Evolutionary conservation across 2,113 vertebrate genomes (phyloP), one percentile per base, ranked within the genome.

Genomic region (Ptilorrhoa leucosticta): DNA sequence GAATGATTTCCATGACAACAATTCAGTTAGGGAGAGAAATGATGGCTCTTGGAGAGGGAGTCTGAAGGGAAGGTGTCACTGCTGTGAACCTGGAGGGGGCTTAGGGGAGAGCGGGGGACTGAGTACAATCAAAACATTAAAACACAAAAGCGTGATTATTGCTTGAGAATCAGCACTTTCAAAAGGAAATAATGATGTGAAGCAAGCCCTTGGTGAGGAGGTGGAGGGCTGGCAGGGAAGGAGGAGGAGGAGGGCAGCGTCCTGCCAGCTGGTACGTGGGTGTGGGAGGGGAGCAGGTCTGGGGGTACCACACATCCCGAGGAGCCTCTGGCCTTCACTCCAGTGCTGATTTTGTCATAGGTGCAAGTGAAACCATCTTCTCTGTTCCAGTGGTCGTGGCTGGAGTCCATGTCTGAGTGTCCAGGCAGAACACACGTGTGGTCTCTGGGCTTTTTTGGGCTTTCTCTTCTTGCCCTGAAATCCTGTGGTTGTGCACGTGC

Each of bases 1-100:
- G 90, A 97, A 95, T 64, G 91, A 98, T 98, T 97, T 98, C 98
- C 97, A 98, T 98, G 97, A 97, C 98, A 97, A 97, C 97, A 96
- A 27, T 91, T 97, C 96, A 94, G 51, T 96, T 94, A 93, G 90
- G 51, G 76, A 85, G 86, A 53, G 21, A 61, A 87, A 42, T 47
- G 79, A 87, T 93, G 75, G 90, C 80, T 94, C 75, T 44, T 44
- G 48, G 79, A 60, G 75, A 87, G 71, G 82, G 72, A 84, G 33
- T 81, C 30, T 73, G 35, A 65, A 90, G 73, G 73, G 88, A 94
- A 96, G 93, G 95, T 90, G 83, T 65, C 35, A 39, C 83, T 86
- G 42, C 75, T 0, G 13, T 57, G 90, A 93, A 84, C 84, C 87
- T 47, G 35, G 66, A 87, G 27, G 50, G 69, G 45, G 39, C 39